Evolutionary conservation across 2,797 vertebrate species (phyloP).

Genomic region (Ciconia nigra): DNA sequence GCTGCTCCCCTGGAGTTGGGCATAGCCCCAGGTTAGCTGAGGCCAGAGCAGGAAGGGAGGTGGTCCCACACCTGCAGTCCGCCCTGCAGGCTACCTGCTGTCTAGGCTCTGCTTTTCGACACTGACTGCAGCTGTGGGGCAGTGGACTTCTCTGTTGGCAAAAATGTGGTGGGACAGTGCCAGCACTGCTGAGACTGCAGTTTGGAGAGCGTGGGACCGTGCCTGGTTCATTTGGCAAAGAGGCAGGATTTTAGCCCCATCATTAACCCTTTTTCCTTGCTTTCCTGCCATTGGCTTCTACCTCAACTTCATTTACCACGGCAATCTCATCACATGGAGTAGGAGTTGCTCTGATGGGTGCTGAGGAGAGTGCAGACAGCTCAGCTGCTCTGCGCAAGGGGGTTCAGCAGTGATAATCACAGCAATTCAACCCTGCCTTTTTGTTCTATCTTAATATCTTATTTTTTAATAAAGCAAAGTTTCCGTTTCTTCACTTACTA

Average conservation of each 20-base stretch:
- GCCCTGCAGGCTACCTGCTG: neutral
- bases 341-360: neutral
- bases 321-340: neutral
- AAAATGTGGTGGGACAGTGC: neutral
- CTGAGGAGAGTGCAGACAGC: neutral
- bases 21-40: neutral
- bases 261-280: neutral
- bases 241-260: neutral
- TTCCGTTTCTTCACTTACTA: neutral
- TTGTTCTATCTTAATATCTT: neutral
- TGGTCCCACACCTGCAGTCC: neutral
- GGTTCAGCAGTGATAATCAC: neutral
- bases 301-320: neutral
- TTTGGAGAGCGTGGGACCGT: neutral
- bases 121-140: neutral
- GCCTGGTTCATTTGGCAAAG: neutral
- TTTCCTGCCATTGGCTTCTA: neutral
- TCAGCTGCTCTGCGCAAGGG: neutral
- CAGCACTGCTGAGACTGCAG: neutral
- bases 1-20: neutral
- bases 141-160: neutral
- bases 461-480: neutral
- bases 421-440: neutral
- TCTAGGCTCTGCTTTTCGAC: neutral
- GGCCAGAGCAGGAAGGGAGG: neutral